Percentiles rank a stretch among this genome's conserved stretches.
Evolutionary conservation across 2,888 invertebrate genomes (phyloP).

Genomic region (Chloromyia formosa): DNA sequence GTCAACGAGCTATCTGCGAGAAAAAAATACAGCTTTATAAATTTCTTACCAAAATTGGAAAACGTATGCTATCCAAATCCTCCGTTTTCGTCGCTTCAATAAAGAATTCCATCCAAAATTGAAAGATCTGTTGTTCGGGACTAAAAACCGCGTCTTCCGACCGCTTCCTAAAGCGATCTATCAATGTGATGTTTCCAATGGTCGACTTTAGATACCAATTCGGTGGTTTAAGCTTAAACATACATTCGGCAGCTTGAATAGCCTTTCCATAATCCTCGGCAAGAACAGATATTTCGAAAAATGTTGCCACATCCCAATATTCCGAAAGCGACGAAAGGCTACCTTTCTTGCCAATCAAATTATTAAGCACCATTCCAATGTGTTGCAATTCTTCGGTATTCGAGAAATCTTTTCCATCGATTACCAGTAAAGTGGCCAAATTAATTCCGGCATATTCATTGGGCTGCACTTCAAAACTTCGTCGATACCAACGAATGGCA

Average conservation of each 20-base stretch:
- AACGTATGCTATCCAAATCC: conserved; percentile 83
- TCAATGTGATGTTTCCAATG: conserved; percentile 94
- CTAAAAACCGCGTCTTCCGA: conserved; percentile 75
- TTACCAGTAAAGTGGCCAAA: conserved; percentile 94
- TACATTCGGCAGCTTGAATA: conserved; percentile 93
- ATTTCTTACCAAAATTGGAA: conserved; percentile 70
- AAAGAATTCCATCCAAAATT: conserved; percentile 99
- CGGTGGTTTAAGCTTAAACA: conserved; percentile 90
- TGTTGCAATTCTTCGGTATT: conserved; percentile 90
- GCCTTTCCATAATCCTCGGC: conserved; percentile 98
- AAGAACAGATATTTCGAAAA: conserved; percentile 97
- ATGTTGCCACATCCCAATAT: conserved; percentile 99
- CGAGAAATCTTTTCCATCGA: conserved; percentile 94
- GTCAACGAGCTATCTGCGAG: conserved; percentile 8
- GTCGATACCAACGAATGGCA: conserved; percentile 97
- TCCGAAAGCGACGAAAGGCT: conserved; percentile 91
- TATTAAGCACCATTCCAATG: conserved; percentile 94
- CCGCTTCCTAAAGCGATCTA: conserved; percentile 88
- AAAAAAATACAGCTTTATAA: conserved; percentile 10
- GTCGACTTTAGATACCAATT: conserved; percentile 96
- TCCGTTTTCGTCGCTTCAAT: conserved; percentile 89
- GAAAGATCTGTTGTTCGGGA: conserved; percentile 88
- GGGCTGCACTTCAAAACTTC: conserved; percentile 97
- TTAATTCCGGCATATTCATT: conserved; percentile 99
- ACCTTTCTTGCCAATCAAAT: conserved; percentile 97